phyloP scores from a whole-genome alignment of 2,888 invertebrate species.

The Acanthosoma haemorrhoidale region DNA sequence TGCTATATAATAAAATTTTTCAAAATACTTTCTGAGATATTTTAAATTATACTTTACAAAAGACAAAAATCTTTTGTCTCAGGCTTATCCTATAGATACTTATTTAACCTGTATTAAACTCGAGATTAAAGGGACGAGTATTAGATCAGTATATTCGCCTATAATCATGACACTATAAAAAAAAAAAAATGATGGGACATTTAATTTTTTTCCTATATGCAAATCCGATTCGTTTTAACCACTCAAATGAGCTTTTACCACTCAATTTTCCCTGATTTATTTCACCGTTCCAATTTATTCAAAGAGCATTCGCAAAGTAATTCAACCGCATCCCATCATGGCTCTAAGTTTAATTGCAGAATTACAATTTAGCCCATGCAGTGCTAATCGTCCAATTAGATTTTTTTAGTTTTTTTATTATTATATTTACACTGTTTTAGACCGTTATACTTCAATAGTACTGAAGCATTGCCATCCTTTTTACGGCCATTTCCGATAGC shows the following conservation, averaged over 20 bases:
- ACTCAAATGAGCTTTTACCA: too few relatives aligned
- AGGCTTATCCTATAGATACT: too few relatives aligned
- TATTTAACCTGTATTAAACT: too few relatives aligned
- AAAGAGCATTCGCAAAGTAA: background rate
- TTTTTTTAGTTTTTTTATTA: too few relatives aligned
- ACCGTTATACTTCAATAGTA: background rate
- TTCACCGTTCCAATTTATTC: background rate
- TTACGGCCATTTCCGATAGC: background rate
- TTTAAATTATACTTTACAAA: too few relatives aligned
- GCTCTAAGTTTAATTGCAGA: background rate
- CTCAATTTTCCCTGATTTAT: background rate
- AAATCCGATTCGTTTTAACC: background rate
- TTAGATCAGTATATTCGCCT: too few relatives aligned
- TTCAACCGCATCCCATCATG: background rate
- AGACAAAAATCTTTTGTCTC: too few relatives aligned
- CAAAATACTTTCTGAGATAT: too few relatives aligned
- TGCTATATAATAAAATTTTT: too few relatives aligned
- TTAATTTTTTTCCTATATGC: constrained; percentile 1
- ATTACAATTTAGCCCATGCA: too few relatives aligned
- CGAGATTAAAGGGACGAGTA: too few relatives aligned
- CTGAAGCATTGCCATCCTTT: background rate
- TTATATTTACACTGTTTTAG: background rate
- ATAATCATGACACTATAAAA: background rate
- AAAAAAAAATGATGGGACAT: background rate
- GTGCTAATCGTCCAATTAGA: background rate